Conservation (phyloP, 2,113 vertebrate genomes). For the Ailurus styani region DNA sequence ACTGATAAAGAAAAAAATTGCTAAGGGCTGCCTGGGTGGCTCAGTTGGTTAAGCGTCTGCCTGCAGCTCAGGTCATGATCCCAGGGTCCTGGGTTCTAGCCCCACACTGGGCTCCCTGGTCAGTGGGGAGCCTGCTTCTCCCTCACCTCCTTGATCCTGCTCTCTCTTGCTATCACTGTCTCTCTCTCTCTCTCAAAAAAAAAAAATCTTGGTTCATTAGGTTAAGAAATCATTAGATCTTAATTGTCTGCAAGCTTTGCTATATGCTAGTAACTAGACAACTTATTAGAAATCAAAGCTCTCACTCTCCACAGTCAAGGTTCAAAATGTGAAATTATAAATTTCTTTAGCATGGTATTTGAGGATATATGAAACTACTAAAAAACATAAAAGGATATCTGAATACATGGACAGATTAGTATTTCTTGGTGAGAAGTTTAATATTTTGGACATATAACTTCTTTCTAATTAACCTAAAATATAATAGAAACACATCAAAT, state of each 20-base stretch:
- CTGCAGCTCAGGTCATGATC: no score
- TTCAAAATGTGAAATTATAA: constrained; percentile 2
- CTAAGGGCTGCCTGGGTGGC: no score
- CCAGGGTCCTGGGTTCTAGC: no score
- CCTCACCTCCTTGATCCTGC: no score
- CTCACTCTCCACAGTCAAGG: not conserved
- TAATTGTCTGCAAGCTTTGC: not conserved
- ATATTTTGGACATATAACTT: not conserved
- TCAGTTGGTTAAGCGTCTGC: no score
- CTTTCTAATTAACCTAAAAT: not conserved
- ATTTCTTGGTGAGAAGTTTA: not conserved
- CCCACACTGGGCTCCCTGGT: no score
- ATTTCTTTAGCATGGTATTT: not conserved
- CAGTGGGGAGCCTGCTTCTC: no score
- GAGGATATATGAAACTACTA: not conserved
- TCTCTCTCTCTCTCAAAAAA: no score
- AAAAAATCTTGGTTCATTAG: no score
- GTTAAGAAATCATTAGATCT: not conserved
- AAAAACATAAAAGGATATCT: not conserved
- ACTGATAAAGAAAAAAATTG: not conserved
- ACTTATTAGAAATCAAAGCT: not conserved
- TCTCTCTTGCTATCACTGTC: no score
- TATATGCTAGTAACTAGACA: not conserved
- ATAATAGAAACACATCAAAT: not conserved
- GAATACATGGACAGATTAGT: not conserved